Conservation (phyloP, 2,888 invertebrate genomes). For the Dastarcus helophoroides region DNA sequence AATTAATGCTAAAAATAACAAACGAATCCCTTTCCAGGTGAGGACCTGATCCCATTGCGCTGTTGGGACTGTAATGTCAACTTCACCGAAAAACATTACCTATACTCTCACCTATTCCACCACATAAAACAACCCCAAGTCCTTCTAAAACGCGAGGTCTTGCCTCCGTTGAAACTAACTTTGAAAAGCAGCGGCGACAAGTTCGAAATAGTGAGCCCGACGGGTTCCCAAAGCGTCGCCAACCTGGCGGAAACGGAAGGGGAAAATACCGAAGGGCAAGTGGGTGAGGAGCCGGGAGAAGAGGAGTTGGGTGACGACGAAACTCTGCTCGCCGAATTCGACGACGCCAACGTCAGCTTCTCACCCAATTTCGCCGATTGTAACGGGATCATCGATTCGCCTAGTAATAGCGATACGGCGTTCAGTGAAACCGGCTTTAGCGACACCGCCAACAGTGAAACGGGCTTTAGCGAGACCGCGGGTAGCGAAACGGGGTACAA, state of each 20-base stretch:
- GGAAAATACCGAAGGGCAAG: constrained; percentile 40
- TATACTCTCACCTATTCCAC: constrained; percentile 43
- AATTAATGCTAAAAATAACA: too few relatives aligned
- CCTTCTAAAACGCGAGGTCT: constrained; percentile 38
- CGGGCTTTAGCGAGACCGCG: not conserved
- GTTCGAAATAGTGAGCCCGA: constrained; percentile 31
- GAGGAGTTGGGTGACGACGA: constrained; percentile 20
- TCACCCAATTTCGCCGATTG: constrained; percentile 25
- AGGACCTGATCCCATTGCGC: constrained; percentile 22
- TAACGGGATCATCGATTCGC: constrained; percentile 5
- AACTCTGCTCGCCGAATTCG: constrained; percentile 14
- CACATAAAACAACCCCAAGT: constrained; percentile 44
- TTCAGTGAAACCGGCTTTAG: too few relatives aligned
- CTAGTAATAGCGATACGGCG: not conserved
- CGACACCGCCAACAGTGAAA: not conserved
- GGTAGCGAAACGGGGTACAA: constrained; percentile 1
- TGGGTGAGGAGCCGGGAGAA: constrained; percentile 19
- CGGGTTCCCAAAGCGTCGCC: constrained; percentile 13
- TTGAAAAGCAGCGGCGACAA: constrained; percentile 34
- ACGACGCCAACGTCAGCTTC: constrained; percentile 20
- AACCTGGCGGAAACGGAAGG: constrained; percentile 22
- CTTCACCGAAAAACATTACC: constrained; percentile 38
- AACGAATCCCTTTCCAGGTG: too few relatives aligned
- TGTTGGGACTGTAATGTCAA: constrained; percentile 45
- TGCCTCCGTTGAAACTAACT: constrained; percentile 40